phyloP scores from a whole-genome alignment of 2,113 vertebrate species.

The Telmatochromis sp. region DNA sequence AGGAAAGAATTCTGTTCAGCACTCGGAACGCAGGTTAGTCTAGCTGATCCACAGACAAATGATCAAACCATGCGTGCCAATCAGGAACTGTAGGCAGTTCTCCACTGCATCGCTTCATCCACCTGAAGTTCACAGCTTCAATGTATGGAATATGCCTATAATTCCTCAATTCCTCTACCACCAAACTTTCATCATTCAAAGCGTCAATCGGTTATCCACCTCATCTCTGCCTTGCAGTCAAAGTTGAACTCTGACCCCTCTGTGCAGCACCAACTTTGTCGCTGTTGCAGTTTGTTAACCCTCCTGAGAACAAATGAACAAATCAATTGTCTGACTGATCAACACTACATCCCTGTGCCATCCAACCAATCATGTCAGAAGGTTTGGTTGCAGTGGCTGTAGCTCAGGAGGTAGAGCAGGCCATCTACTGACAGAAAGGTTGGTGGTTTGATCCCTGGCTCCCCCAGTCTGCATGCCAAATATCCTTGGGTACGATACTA shows the following conservation, averaged over 20 bases:
- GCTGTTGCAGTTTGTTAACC: background rate
- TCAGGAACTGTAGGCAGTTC: background rate
- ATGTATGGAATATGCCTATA: background rate
- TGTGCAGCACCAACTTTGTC: background rate
- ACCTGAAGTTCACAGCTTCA: background rate
- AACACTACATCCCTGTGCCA: background rate
- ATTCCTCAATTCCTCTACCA: background rate
- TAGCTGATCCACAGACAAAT: background rate
- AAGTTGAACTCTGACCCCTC: background rate
- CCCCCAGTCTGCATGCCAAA: background rate
- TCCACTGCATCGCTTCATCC: background rate
- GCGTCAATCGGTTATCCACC: background rate
- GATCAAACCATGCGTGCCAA: background rate
- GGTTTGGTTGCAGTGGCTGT: background rate
- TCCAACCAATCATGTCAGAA: background rate
- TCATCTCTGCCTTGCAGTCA: background rate
- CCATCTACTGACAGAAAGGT: background rate
- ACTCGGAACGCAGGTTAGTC: background rate
- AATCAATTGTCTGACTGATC: background rate
- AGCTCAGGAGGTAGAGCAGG: background rate
- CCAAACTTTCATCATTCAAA: background rate
- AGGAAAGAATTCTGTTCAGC: background rate
- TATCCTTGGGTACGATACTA: background rate
- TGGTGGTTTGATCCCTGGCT: background rate
- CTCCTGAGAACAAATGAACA: background rate